These are phyloP conservation scores for Dicyrtomina minuta DNA, from an alignment of 2,888 invertebrate species.

Conservation along the genomic window DNA sequence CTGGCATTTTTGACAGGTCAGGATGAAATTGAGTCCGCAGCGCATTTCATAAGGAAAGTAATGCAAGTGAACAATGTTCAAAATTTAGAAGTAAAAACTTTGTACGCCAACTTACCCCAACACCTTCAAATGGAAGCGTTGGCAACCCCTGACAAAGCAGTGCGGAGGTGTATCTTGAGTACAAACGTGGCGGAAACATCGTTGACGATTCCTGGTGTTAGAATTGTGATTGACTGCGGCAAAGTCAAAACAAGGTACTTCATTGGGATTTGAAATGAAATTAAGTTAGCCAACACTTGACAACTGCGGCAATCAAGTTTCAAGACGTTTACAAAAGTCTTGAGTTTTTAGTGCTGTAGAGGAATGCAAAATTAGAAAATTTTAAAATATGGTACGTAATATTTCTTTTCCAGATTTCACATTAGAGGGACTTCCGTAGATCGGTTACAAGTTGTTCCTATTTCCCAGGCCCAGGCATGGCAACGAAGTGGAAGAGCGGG, in stretches of 20 bases:
- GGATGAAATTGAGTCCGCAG: conserved; percentile 82
- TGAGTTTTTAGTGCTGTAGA: no score
- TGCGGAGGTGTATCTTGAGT: conserved; percentile 62
- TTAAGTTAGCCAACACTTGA: neutral
- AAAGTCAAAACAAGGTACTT: conserved; percentile 80
- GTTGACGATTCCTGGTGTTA: conserved; percentile 71
- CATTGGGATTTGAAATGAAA: conserved; percentile 14
- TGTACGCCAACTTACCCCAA: conserved; percentile 62
- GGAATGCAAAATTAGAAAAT: neutral
- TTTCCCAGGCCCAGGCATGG: conserved; percentile 90
- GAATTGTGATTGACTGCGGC: conserved; percentile 87
- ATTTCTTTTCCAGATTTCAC: conserved; percentile 63
- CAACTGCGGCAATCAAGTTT: conserved; percentile 1
- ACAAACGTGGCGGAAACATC: conserved; percentile 67
- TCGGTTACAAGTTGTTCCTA: conserved; percentile 73
- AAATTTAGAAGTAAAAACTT: conserved; percentile 69
- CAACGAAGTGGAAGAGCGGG: conserved; percentile 92
- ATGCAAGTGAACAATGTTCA: conserved; percentile 68
- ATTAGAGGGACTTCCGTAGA: conserved; percentile 81
- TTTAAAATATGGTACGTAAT: conserved; percentile 70
- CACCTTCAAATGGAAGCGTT: conserved; percentile 59
- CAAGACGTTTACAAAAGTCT: no score
- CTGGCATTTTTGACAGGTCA: conserved; percentile 93
- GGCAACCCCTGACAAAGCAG: conserved; percentile 59
- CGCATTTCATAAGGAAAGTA: conserved; percentile 56